Base-by-base conservation (phyloP, 2,888 invertebrate genomes). In the Drosophila silvestris region DNA sequence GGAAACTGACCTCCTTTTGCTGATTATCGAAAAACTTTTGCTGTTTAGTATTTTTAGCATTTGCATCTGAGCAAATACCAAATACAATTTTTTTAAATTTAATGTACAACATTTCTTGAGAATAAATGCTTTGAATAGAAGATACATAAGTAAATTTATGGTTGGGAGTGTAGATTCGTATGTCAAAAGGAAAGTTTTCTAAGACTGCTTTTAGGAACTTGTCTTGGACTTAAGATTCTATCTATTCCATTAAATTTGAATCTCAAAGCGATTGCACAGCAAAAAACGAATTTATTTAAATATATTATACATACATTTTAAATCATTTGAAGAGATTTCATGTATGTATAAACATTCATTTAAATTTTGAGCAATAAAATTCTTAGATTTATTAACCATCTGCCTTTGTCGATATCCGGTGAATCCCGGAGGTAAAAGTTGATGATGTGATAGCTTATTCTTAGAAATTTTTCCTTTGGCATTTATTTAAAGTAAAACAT, bases 41-140 rank as follows among this genome's bases (percentile, higher is more conserved):
- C 26, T 64, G 28, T 56, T 63, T 53, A 39, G 57, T 57, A 35
- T 47, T 54, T 70, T 22, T 12, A 19, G 19, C 56, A 67, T 67
- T 67, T 50, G 47, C 10, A 37, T 35, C 44, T 26, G 5, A 37
- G 33, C 32, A 22, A 44, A 32, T 37, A n/a, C 32, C 7, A 37
- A 44, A 16, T n/a, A 16, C 26, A 53, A 39, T 33, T 10, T 33
- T 51, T 35, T 35, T 16, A 30, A 51, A 56, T 57, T 39, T 39
- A n/a, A 28, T 12, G 9, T 3, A 3, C n/a, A n/a, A 57, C 39
- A 57, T 19, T 56, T 37, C 26, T 35, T 37, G 37, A 7, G 56
- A 26, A 37, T 19, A 37, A 19, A 26, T 26, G 19, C n/a, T 26
- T 19, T 33, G 26, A 19, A 56, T 19, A 22, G 10, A 54, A 10